Evolutionary conservation across 2,888 invertebrate genomes (phyloP).

Genomic region (Cephonodes hylas): DNA sequence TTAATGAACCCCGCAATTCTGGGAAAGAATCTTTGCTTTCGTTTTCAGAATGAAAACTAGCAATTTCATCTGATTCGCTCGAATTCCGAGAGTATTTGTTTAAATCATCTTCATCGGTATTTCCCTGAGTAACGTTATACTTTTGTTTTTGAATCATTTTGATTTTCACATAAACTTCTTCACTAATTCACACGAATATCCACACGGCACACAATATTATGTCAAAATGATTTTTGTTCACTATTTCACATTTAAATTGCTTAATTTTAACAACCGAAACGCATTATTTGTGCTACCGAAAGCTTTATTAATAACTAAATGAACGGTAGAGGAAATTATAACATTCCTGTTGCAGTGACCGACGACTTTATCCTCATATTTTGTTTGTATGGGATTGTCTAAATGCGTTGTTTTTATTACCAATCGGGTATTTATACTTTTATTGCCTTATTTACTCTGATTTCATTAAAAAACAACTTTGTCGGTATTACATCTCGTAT

Average conservation of each 20-base stretch:
- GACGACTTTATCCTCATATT: neutral
- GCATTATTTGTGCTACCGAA: neutral
- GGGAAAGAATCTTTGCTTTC: conserved; percentile 50
- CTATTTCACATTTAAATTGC: neutral
- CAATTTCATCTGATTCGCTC: conserved; percentile 51
- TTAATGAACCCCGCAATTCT: conserved; percentile 70
- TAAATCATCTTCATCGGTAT: conserved; percentile 34
- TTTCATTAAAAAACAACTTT: too few relatives aligned
- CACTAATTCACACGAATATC: too few relatives aligned
- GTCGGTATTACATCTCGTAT: too few relatives aligned
- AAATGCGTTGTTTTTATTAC: too few relatives aligned
- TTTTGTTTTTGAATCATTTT: neutral
- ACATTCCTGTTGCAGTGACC: neutral
- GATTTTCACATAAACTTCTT: neutral
- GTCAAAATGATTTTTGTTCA: neutral
- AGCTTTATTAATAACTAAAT: neutral
- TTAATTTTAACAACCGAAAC: neutral
- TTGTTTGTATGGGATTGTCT: too few relatives aligned
- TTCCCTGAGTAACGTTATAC: neutral
- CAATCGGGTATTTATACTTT: too few relatives aligned
- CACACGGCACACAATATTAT: too few relatives aligned
- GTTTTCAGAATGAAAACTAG: too few relatives aligned
- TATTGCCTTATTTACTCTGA: too few relatives aligned
- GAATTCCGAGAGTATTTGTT: conserved; percentile 67
- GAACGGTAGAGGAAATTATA: neutral